Conservation (phyloP, 92 coral and sea anemone species). For the Palythoa grandis region DNA sequence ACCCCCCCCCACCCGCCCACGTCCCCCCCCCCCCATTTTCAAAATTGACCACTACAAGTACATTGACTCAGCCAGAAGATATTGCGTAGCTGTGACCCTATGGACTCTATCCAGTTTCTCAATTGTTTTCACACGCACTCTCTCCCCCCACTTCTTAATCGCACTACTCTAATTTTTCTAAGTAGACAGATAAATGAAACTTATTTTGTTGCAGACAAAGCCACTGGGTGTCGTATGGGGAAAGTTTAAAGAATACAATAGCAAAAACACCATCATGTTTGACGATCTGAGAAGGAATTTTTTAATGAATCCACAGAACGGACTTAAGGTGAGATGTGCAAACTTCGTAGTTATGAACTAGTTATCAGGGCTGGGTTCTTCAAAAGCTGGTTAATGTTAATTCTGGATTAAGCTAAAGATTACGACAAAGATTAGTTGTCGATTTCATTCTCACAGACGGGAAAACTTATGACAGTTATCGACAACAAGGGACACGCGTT, state of each 20-base stretch:
- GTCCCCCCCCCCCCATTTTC: too few relatives aligned
- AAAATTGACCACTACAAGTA: too few relatives aligned
- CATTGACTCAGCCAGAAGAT: too few relatives aligned
- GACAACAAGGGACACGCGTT: too few relatives aligned
- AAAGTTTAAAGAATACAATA: slow-evolving; percentile 80
- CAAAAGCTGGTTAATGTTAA: not conserved
- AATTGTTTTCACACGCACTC: not conserved
- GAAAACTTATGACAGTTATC: too few relatives aligned
- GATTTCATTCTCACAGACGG: too few relatives aligned
- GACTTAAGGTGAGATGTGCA: slow-evolving; percentile 69
- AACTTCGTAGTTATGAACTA: not conserved
- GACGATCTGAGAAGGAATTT: slow-evolving; percentile 95
- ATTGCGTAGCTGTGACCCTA: too few relatives aligned
- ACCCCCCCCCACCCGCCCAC: too few relatives aligned
- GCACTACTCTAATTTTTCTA: not conserved
- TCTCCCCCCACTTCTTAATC: not conserved
- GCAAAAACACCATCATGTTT: slow-evolving; percentile 90
- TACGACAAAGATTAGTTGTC: too few relatives aligned
- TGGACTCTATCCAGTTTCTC: too few relatives aligned
- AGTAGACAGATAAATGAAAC: not conserved
- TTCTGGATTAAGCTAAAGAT: too few relatives aligned
- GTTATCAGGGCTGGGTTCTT: not conserved
- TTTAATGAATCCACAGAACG: slow-evolving; percentile 94
- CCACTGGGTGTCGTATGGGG: slow-evolving; percentile 98
- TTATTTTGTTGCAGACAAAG: slow-evolving; percentile 71